phyloP scores from a whole-genome alignment of 2,797 vertebrate species.

The Sebastes steindachneri region DNA sequence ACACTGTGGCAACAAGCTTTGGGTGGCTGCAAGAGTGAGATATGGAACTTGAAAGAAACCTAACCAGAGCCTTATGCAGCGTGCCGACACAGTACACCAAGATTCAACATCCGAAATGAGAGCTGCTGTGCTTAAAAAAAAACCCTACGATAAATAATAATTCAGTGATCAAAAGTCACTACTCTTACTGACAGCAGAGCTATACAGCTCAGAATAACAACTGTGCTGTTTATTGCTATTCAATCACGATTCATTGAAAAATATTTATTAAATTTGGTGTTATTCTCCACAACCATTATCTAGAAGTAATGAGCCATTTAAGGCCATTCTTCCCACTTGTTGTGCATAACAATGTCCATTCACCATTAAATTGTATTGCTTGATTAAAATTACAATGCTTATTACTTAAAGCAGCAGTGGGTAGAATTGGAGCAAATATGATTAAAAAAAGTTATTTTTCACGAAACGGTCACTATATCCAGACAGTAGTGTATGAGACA shows the following conservation, averaged over 20 bases:
- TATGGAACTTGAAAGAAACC: constrained; percentile 53
- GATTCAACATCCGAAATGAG: constrained; percentile 6
- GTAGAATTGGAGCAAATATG: neutral
- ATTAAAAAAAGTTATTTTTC: neutral
- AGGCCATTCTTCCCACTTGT: neutral
- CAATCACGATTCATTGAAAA: neutral
- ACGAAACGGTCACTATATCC: neutral
- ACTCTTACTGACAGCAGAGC: neutral
- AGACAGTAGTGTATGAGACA: too few relatives aligned
- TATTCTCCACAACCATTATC: neutral
- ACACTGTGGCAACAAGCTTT: constrained; percentile 35
- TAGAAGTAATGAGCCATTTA: neutral
- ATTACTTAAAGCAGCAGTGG: neutral
- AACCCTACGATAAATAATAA: neutral
- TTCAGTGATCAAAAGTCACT: neutral
- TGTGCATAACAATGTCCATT: neutral
- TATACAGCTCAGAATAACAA: neutral
- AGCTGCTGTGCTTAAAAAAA: neutral
- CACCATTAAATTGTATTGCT: neutral
- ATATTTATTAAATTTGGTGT: neutral
- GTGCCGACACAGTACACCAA: constrained; percentile 14
- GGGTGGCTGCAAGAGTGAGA: constrained; percentile 52
- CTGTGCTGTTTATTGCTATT: neutral
- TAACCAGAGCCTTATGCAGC: neutral
- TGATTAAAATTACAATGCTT: neutral